A percentile compares a stretch with the other conserved stretches of the same genome.
Evolutionary conservation across 2,113 vertebrate species (phyloP).

Genomic region (Girardinichthys multiradiatus): DNA sequence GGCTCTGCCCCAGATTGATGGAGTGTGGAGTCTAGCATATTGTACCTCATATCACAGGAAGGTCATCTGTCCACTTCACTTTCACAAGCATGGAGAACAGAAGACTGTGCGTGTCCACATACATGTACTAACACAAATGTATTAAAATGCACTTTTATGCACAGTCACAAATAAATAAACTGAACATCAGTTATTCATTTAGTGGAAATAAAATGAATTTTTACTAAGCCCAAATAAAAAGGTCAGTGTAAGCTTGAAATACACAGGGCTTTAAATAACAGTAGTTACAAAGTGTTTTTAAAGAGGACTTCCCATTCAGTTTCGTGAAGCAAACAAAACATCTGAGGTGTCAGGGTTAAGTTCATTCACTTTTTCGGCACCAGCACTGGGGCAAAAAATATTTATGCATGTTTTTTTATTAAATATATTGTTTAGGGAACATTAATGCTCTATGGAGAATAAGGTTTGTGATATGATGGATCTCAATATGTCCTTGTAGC

Average conservation of each 20-base stretch:
- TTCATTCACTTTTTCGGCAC: neutral
- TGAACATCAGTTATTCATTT: slow-evolving; percentile 45
- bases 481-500: too few species aligned
- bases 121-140: neutral
- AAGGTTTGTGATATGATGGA: too few species aligned
- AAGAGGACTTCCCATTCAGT: neutral
- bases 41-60: slow-evolving; percentile 40
- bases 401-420: too few species aligned
- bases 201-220: slow-evolving; percentile 38
- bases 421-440: too few species aligned
- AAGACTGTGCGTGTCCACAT: slow-evolving; percentile 7
- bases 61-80: slow-evolving; percentile 58
- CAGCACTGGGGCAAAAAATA: too few species aligned
- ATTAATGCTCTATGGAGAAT: too few species aligned
- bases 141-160: slow-evolving; percentile 9
- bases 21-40: slow-evolving; percentile 17
- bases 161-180: slow-evolving; percentile 20
- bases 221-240: slow-evolving; percentile 46
- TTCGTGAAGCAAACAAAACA: neutral
- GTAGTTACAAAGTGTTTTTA: neutral
- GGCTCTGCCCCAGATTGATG: slow-evolving; percentile 52
- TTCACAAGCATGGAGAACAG: slow-evolving; percentile 10
- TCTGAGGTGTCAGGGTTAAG: neutral
- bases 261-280: slow-evolving; percentile 32
- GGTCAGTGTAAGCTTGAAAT: slow-evolving; percentile 10